A percentile compares a stretch with the other conserved stretches of the same genome.
These are phyloP conservation scores for Cataglyphis altisquamis DNA, from an alignment of 2,888 invertebrate genomes.

Conservation along the genomic window DNA sequence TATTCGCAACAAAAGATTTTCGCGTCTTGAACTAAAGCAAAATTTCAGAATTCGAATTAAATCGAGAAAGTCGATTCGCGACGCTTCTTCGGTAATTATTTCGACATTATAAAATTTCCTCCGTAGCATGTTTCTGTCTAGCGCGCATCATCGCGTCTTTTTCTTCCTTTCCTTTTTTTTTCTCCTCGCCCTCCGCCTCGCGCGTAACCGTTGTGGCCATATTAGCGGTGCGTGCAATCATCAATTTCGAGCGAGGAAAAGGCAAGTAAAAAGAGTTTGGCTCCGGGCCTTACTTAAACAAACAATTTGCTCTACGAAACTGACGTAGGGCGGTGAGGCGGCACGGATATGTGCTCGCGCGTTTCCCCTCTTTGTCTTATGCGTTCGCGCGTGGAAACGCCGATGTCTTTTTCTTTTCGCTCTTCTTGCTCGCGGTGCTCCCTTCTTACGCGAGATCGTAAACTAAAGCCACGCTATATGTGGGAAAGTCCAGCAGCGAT, in stretches of 20 bases:
- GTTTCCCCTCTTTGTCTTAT: constrained; percentile 38
- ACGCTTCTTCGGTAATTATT: constrained; percentile 50
- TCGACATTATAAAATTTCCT: constrained; percentile 43
- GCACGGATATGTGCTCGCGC: constrained; percentile 18
- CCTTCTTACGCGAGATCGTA: constrained; percentile 38
- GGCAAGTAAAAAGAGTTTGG: constrained; percentile 67
- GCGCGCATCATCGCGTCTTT: constrained; percentile 36
- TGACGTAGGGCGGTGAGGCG: constrained; percentile 57
- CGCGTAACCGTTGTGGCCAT: constrained; percentile 76
- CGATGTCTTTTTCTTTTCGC: constrained; percentile 37
- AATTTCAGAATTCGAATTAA: not conserved
- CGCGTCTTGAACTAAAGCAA: not conserved
- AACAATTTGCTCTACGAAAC: constrained; percentile 75
- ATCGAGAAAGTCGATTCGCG: not conserved
- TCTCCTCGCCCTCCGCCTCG: constrained; percentile 58
- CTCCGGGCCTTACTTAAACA: constrained; percentile 79
- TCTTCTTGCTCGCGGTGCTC: constrained; percentile 34
- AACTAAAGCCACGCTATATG: constrained; percentile 26
- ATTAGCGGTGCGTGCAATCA: constrained; percentile 76
- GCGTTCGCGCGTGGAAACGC: constrained; percentile 4
- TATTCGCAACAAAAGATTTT: not conserved
- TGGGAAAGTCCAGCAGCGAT: constrained; percentile 37
- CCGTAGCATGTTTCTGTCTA: not conserved
- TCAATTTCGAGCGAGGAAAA: constrained; percentile 74
- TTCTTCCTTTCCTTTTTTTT: constrained; percentile 18